Conservation (phyloP, 2,888 invertebrate species). For the Belgica antarctica region DNA sequence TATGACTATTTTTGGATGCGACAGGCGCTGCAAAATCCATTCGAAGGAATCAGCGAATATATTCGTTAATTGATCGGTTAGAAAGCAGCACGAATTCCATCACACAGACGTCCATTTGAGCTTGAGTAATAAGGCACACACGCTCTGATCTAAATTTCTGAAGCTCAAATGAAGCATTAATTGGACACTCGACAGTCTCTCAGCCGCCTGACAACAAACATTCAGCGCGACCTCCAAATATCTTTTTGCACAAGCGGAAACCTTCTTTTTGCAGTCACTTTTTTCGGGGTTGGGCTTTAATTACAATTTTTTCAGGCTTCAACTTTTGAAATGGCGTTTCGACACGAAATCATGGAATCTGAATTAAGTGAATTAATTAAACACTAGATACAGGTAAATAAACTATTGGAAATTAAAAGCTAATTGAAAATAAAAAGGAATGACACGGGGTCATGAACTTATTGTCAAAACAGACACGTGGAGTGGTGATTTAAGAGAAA, state of each 20-base stretch:
- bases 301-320: slow-evolving; percentile 12
- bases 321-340: background rate
- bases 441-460: too few relatives aligned
- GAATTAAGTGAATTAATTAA: background rate
- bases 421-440: too few relatives aligned
- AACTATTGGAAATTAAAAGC: background rate
- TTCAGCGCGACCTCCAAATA: background rate
- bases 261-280: background rate
- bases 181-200: background rate
- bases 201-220: background rate
- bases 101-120: background rate
- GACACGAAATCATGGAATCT: background rate
- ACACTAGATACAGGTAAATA: background rate
- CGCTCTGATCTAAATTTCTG: background rate
- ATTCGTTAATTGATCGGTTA: background rate
- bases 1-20: background rate
- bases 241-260: slow-evolving; percentile 23
- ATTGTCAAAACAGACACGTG: too few relatives aligned
- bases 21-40: background rate
- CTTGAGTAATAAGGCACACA: background rate
- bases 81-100: background rate
- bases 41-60: background rate
- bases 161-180: background rate
- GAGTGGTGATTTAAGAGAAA: too few relatives aligned
- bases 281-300: slow-evolving; percentile 11